Conservation (phyloP, 2,113 vertebrate species). For the Anser brachyrhynchus region DNA sequence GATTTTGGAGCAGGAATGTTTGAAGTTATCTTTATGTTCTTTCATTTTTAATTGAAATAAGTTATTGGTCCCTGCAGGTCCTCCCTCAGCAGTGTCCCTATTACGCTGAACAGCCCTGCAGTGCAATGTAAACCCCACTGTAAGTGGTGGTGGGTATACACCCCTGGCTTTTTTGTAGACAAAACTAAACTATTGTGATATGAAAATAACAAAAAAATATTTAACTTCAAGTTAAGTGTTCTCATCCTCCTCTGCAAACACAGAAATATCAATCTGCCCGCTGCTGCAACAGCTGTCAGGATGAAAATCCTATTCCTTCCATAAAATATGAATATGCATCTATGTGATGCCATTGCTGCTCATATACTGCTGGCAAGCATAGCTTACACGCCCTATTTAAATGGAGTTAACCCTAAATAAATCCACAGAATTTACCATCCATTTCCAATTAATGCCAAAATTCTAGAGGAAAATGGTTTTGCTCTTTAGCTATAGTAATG, state of each 20-base stretch:
- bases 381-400: not conserved
- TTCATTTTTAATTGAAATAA: not conserved
- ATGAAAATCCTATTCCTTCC: not conserved
- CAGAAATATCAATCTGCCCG: not conserved
- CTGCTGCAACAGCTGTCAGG: not conserved
- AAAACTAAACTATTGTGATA: not conserved
- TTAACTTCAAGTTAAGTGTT: not conserved
- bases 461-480: not conserved
- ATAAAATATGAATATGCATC: not conserved
- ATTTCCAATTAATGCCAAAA: not conserved
- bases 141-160: not conserved
- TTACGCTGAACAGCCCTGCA: not conserved
- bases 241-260: not conserved
- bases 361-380: not conserved
- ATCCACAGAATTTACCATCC: not conserved
- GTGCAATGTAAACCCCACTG: accelerated
- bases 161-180: not conserved
- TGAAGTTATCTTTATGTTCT: not conserved
- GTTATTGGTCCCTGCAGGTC: not conserved
- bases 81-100: not conserved
- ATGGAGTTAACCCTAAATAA: not conserved
- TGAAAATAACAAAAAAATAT: not conserved
- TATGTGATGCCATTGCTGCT: not conserved
- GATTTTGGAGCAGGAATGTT: not conserved
- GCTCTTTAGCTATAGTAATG: not conserved